Base-by-base conservation (phyloP, 2,113 vertebrate genomes). In the Myotis yumanensis region DNA sequence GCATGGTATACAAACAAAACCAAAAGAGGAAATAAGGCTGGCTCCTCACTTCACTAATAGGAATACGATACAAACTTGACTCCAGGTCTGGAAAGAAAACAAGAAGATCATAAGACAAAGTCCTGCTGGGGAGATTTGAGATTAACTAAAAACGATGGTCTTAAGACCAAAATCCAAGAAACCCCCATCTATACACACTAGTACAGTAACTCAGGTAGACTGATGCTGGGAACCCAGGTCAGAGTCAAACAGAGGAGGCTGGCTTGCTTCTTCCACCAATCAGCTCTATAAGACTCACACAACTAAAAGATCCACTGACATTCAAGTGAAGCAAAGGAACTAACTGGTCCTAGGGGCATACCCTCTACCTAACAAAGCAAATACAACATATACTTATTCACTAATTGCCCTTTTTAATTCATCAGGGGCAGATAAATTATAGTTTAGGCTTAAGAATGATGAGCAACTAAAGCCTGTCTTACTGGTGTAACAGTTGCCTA, bases 241-340 rank as follows among this genome's bases (percentile, higher is more conserved):
- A n/a, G n/a, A n/a, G n/a, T n/a, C n/a, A n/a, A n/a, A n/a, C n/a
- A n/a, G 35, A 89, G 23, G 32, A 82, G 40, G 20, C 32, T 57
- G 12, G 3, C 57, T 15, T 12, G 59, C 35, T 51, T 52, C 4
- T 28, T 1, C 5, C 80, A 3, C 43, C 11, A 0, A 22, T 69
- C 43, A 90, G 30, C 28, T 83, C 73, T 82, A 51, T 3, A 37
- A 20, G 43, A n/a, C 37, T 84, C 30, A 96, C 20, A 81, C 11
- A 87, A 62, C 77, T 85, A 37, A 80, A 79, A 84, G 48, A 35
- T 25, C 15, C 46, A 79, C 84, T 59, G 64, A 57, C 5, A 23
- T 85, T 89, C 54, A 59, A 66, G 73, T 66, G n/a, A 94, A 82
- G 73, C 51, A 91, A 66, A 94, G 46, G 12, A 90, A 88, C 35